These are phyloP conservation scores for Cremastinae sp. DNA, from an alignment of 2,888 invertebrate genomes.

Conservation along the genomic window DNA sequence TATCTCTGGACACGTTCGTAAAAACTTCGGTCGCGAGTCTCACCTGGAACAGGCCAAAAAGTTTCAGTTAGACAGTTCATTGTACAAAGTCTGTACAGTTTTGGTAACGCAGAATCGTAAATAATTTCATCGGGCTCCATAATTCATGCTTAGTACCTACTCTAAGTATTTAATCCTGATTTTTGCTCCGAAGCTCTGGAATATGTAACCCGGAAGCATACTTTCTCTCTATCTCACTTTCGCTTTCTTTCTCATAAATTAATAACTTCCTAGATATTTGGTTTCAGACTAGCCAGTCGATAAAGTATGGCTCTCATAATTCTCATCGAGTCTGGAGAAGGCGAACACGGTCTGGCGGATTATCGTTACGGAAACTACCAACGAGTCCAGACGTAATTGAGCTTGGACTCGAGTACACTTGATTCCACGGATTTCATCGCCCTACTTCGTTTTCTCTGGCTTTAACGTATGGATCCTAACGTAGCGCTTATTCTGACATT, in stretches of 20 bases:
- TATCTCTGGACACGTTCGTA: background rate
- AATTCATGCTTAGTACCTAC: too few species aligned
- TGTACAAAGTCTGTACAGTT: too few species aligned
- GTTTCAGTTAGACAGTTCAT: too few species aligned
- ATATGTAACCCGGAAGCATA: background rate
- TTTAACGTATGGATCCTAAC: background rate
- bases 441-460: slow-evolving; percentile 3
- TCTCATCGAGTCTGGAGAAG: slow-evolving; percentile 33
- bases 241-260: slow-evolving; percentile 28
- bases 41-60: too few species aligned
- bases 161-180: too few species aligned
- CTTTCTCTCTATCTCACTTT: background rate
- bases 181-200: too few species aligned
- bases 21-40: too few species aligned
- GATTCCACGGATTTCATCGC: slow-evolving; percentile 45
- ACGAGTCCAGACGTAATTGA: slow-evolving; percentile 33
- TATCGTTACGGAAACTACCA: slow-evolving; percentile 20
- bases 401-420: slow-evolving; percentile 32
- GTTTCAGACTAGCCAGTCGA: slow-evolving; percentile 49
- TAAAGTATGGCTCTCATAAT: slow-evolving; percentile 60
- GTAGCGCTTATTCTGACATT: too few species aligned
- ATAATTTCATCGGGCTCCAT: too few species aligned
- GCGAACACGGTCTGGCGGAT: slow-evolving; percentile 31
- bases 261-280: slow-evolving; percentile 38
- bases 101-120: too few species aligned